phyloP scores from a whole-genome alignment of 2,797 vertebrate genomes.

The Agapornis canus region DNA sequence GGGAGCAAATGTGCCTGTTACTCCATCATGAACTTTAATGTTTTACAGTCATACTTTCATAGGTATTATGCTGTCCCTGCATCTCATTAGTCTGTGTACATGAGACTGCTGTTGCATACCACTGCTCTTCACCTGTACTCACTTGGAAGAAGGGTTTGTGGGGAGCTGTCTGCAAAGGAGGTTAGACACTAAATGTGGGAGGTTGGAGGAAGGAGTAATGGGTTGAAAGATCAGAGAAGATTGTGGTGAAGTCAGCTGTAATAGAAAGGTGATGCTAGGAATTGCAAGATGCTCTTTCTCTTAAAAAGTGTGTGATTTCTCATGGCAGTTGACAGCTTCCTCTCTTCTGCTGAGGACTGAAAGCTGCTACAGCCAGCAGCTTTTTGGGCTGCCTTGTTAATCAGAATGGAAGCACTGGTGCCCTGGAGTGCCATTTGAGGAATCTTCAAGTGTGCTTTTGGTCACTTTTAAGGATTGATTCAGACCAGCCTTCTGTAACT shows the following conservation, averaged over 20 bases:
- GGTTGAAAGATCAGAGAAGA: background rate
- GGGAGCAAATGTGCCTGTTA: background rate
- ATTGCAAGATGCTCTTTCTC: background rate
- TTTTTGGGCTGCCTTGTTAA: background rate
- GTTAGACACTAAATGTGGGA: accelerated
- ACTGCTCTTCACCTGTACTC: background rate
- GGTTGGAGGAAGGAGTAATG: background rate
- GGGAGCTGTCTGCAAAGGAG: background rate
- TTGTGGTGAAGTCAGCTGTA: background rate
- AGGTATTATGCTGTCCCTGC: background rate
- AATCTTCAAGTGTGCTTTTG: background rate
- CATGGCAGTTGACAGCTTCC: background rate
- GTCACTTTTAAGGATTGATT: background rate
- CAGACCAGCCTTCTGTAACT: background rate
- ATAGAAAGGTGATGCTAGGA: background rate
- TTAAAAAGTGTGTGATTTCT: background rate
- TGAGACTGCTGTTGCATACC: background rate
- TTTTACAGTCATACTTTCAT: background rate
- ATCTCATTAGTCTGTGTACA: background rate
- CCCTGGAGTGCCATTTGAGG: background rate
- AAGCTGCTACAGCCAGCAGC: background rate
- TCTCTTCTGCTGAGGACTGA: background rate
- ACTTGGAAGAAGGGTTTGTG: background rate
- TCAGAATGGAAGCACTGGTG: background rate
- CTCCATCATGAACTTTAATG: background rate